Base-by-base conservation (phyloP, 2,888 invertebrate genomes). In the Baccha elongata region DNA sequence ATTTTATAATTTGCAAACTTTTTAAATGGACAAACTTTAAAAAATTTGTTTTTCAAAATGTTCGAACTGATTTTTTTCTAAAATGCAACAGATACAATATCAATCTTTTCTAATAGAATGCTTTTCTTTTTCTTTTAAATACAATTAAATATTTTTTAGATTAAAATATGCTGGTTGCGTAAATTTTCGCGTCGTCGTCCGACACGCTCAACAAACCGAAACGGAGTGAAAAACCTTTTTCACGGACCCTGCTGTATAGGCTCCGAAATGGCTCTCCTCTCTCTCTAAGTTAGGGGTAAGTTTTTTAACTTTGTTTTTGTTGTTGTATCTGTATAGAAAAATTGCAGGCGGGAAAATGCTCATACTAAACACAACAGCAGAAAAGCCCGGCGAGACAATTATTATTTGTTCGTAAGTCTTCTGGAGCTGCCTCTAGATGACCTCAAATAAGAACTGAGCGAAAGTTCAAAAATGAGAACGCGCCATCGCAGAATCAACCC, bases 201-300 rank as follows among this genome's bases (percentile, higher is more conserved):
- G 85, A 86, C 85, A 86, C 86, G 85, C 85, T 86, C 86, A 86
- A 87, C 87, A 86, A 86, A 86, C 85, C 86, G 86, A 86, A 86
- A 86, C 87, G 86, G 86, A 87, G 87, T 87, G 87, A 87, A 87
- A 87, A 86, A 83, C 78, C 83, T 76, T 83, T 84, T 86, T 84
- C 55, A 67, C 75, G 74, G 65, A 64, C 72, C 64, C 44, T 55
- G 37, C 15, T 42, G 26, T 60, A 19, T 44, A 42, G 40, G 23
- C 40, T 40, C 5, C 23, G 26, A 23, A 21, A 35, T 10, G 5
- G 42, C 5, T 40, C 46, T 55, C 40, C n/a, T 7, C 46, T 62
- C 72, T 81, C 68, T 32, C 10, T 35, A 32, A 5, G 10, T 10
- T 65, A 46, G 15, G 68, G 68, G 35, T 46, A 62, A 26, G 40